Base-by-base conservation (phyloP, 2,113 vertebrate genomes). In the Poecilia latipinna region DNA sequence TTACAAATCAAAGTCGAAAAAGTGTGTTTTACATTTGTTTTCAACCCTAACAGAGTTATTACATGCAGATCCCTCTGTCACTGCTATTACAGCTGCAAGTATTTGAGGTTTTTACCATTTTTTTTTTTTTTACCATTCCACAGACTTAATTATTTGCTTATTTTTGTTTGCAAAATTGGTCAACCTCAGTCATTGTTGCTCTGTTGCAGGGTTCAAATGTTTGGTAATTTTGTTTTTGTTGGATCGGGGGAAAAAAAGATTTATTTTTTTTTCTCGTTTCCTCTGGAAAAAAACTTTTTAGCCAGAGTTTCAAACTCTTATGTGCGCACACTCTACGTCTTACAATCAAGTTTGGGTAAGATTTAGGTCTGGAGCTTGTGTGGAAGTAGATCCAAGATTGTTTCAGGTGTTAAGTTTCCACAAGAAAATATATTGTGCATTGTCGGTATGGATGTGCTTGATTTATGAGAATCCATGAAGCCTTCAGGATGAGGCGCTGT, bases 401-500 rank as follows among this genome's bases (percentile, higher is more conserved):
- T 37, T 37, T 37, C 11, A 37, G 68, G 11, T 77, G 35, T 63
- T 57, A 65, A 29, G 32, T 69, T 65, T 72, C 22, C 33, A 68
- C 31, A 76, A 70, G 65, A 57, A 37, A 26, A 17, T 51, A 22
- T 68, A 65, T 77, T 78, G 78, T 72, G 62, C 60, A 64, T 61
- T 64, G 78, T 74, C 67, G 8, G 37, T 67, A 42, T 44, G 71
- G 37, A 6, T 74, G 4, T 78, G 72, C 73, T 39, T 72, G 74
- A 88, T 80, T 72, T 77, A 79, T 65, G 76, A 83, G 86, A 78
- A 89, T 80, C 85, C 78, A 62, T 68, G 78, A 80, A 80, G 78
- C 74, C 85, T 82, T 74, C n/a, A 79, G 69, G 78, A 74, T 80
- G 82, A 90, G 72, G 82, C 60, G 69, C 86, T 89, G 68, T 93